Evolutionary conservation across 2,888 invertebrate genomes (phyloP).

Genomic region (Hyalella azteca): DNA sequence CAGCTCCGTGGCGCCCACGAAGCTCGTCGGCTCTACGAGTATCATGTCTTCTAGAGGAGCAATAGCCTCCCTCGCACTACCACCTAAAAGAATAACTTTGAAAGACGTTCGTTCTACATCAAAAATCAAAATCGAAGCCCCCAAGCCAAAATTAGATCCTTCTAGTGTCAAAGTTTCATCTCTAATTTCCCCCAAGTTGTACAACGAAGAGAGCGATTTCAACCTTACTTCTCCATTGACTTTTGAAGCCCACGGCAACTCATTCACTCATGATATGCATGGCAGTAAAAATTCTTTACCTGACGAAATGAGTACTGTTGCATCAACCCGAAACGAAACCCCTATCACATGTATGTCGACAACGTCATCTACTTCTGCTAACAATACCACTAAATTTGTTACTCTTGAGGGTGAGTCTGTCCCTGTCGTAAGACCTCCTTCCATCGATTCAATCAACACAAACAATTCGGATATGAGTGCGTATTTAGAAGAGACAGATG

Average conservation of each 20-base stretch:
- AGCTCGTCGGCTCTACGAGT: neutral
- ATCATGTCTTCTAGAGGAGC: conserved; percentile 7
- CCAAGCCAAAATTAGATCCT: neutral
- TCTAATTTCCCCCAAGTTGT: neutral
- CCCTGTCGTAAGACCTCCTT: neutral
- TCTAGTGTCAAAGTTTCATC: neutral
- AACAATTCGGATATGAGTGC: neutral
- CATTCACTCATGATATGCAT: too few species aligned
- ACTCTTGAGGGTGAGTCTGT: neutral
- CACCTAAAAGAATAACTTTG: conserved; percentile 1
- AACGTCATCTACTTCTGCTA: too few species aligned
- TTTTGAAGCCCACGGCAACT: too few species aligned
- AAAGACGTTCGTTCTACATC: neutral
- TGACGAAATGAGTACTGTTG: too few species aligned
- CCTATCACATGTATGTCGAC: too few species aligned
- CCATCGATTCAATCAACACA: conserved; percentile 23
- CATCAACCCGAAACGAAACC: too few species aligned
- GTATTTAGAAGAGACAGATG: neutral
- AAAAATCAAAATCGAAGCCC: conserved; percentile 9
- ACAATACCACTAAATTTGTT: neutral
- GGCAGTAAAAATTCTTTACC: too few species aligned
- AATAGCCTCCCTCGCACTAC: conserved; percentile 6
- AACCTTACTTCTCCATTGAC: too few species aligned
- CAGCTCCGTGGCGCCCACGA: conserved; percentile 4
- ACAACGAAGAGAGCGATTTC: too few species aligned